These are phyloP conservation scores for Sisor rabdophorus DNA, from an alignment of 2,113 vertebrate genomes.

Conservation along the genomic window DNA sequence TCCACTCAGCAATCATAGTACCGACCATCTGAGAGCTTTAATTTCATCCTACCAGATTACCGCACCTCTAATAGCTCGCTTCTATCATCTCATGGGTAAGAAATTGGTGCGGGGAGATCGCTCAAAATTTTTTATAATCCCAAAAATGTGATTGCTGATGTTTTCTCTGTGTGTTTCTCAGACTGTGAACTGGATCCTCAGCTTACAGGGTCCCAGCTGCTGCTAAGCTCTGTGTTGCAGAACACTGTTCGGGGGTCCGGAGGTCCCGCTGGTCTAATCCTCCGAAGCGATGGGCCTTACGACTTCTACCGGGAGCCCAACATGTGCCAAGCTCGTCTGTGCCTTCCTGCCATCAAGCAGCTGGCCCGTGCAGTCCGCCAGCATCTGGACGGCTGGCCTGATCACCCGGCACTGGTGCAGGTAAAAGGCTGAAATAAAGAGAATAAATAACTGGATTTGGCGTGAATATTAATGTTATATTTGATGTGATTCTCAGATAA, in stretches of 20 bases:
- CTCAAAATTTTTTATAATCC: too few relatives aligned
- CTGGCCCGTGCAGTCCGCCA: slow-evolving; percentile 72
- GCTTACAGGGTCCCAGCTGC: slow-evolving; percentile 80
- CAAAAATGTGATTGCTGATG: too few relatives aligned
- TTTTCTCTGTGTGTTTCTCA: slow-evolving; percentile 40
- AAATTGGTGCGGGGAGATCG: neutral
- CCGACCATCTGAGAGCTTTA: slow-evolving; percentile 79
- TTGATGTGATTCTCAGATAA: slow-evolving; percentile 69
- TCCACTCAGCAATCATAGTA: slow-evolving; percentile 62
- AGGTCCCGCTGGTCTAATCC: slow-evolving; percentile 62
- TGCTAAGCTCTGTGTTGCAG: slow-evolving; percentile 80
- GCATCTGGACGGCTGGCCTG: slow-evolving; percentile 87
- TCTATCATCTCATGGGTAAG: slow-evolving; percentile 87
- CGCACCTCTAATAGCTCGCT: slow-evolving; percentile 77
- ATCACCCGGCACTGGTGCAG: slow-evolving; percentile 89
- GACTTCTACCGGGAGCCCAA: slow-evolving; percentile 95
- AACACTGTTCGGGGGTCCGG: slow-evolving; percentile 78
- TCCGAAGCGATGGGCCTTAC: slow-evolving; percentile 78
- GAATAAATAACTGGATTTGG: too few relatives aligned
- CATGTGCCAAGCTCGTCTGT: slow-evolving; percentile 78
- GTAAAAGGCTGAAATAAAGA: slow-evolving; percentile 57
- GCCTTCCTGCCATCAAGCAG: slow-evolving; percentile 79
- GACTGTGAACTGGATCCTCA: slow-evolving; percentile 81
- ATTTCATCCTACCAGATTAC: slow-evolving; percentile 91
- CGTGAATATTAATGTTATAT: neutral